Conservation (phyloP, 2,888 invertebrate genomes). For the Capitulum mitella region DNA sequence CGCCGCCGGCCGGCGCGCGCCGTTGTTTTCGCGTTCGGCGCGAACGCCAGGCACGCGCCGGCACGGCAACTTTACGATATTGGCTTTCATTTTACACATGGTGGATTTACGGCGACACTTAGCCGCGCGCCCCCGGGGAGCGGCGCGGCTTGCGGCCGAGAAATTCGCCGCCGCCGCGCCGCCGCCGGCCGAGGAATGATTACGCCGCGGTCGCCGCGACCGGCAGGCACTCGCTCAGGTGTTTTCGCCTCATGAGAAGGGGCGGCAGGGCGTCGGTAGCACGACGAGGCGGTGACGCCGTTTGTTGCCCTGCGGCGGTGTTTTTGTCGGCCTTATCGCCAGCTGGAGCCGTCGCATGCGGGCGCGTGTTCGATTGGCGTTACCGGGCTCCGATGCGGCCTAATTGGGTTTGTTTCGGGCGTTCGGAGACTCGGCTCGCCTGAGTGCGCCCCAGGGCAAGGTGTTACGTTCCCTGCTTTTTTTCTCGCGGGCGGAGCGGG, state of each 20-base stretch:
- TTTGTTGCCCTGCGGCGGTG: background rate
- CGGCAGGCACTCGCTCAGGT: no score
- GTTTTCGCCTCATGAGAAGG: no score
- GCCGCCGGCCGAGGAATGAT: background rate
- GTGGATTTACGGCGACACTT: conserved; percentile 6
- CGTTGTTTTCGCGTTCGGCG: background rate
- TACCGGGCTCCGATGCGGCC: no score
- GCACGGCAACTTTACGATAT: background rate
- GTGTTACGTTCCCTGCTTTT: no score
- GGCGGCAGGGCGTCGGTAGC: background rate
- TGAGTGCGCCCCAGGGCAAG: no score
- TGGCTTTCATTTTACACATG: conserved; percentile 20
- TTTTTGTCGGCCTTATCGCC: no score
- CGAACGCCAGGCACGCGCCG: background rate
- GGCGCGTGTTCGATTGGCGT: background rate
- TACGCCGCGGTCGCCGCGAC: background rate
- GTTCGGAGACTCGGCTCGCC: no score
- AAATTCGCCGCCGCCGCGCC: no score
- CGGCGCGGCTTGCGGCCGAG: background rate
- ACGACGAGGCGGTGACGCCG: background rate
- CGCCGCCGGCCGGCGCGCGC: background rate
- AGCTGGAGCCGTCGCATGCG: no score
- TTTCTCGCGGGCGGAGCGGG: no score
- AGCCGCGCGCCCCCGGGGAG: background rate
- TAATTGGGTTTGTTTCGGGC: background rate